A percentile compares a stretch with the other conserved stretches of the same genome.
phyloP scores from a whole-genome alignment of 2,888 invertebrate genomes.

The Orchesella flavescens region DNA sequence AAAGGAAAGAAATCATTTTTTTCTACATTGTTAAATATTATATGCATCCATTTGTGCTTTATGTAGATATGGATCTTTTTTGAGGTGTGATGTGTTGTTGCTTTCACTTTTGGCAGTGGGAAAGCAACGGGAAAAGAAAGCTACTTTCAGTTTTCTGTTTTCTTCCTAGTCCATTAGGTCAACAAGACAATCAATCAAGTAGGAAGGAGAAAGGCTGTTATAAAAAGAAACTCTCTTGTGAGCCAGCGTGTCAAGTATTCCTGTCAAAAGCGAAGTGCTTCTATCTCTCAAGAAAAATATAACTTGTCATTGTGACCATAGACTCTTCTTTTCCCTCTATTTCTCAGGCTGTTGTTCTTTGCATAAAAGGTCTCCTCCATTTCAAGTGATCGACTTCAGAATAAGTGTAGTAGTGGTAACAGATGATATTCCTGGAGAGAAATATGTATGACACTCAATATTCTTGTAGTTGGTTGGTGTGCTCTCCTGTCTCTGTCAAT shows the following conservation, averaged over 20 bases:
- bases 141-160: constrained; percentile 14
- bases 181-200: constrained; percentile 67
- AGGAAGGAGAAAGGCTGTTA: constrained; percentile 1
- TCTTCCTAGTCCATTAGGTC: constrained; percentile 64
- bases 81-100: constrained; percentile 44
- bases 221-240: constrained; percentile 8
- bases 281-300: constrained; percentile 42
- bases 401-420: no score
- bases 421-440: no score
- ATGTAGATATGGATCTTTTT: constrained; percentile 22
- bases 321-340: constrained; percentile 9
- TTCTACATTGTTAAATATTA: constrained; percentile 9
- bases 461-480: no score
- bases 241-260: constrained; percentile 61
- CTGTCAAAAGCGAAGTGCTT: constrained; percentile 67
- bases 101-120: constrained; percentile 21
- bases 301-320: constrained; percentile 48
- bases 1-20: neutral
- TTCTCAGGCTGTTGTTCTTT: no score
- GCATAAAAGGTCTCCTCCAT: no score
- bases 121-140: neutral
- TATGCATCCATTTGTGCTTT: neutral
- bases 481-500: no score
- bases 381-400: no score
- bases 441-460: no score